phyloP scores from a whole-genome alignment of 2,797 vertebrate species.

The Syngnathus rostellatus region DNA sequence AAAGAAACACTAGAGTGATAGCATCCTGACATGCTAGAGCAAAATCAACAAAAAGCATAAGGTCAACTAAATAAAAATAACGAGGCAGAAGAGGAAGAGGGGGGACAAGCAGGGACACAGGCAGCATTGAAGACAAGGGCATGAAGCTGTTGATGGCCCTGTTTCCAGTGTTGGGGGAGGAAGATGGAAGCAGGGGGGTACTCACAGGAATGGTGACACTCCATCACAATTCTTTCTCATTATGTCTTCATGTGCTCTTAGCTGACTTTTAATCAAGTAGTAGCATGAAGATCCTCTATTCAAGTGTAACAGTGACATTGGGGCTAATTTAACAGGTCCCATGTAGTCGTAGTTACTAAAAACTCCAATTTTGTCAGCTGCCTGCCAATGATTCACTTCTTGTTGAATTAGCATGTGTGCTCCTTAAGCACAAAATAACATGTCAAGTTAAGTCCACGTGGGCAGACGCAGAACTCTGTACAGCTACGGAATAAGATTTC shows the following conservation, averaged over 20 bases:
- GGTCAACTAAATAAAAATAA: conserved; percentile 10
- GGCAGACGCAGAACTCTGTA: neutral
- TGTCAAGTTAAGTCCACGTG: neutral
- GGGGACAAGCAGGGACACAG: neutral
- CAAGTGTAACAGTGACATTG: neutral
- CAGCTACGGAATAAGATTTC: neutral
- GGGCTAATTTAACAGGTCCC: conserved; percentile 1
- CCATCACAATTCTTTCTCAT: conserved; percentile 10
- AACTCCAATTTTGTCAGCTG: neutral
- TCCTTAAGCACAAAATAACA: neutral
- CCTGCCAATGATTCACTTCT: neutral
- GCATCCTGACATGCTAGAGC: conserved; percentile 17
- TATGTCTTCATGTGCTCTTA: neutral
- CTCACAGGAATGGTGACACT: conserved; percentile 58
- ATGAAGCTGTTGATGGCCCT: conserved; percentile 33
- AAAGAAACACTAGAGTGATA: neutral
- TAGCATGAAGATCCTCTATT: neutral
- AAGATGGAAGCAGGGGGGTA: conserved; percentile 48
- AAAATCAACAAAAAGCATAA: conserved; percentile 29
- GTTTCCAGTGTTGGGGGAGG: conserved; percentile 38
- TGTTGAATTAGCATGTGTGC: neutral
- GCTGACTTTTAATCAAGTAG: neutral
- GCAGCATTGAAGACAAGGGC: conserved; percentile 8
- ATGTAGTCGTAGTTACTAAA: conserved; percentile 22
- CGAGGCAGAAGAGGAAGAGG: neutral